Percentiles rank a stretch among this genome's conserved stretches.
These are phyloP conservation scores for Pemphigus obesinymphae DNA, from an alignment of 1,140 invertebrate genomes.

Conservation along the genomic window DNA sequence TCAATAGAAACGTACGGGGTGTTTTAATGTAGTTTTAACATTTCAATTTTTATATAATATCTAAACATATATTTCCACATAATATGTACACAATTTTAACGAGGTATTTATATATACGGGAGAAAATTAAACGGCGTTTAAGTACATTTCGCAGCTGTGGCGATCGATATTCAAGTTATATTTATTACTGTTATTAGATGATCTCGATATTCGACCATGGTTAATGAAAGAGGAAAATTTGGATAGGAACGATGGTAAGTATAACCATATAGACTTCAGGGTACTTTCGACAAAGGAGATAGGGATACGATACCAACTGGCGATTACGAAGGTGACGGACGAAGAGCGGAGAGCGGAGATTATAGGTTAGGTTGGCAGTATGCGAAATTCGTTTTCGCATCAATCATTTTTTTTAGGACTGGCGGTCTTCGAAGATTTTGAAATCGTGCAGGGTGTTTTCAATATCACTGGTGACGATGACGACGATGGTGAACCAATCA, in stretches of 20 bases:
- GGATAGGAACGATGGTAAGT: too few relatives aligned
- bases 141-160: background rate
- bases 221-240: too few relatives aligned
- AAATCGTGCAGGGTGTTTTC: constrained; percentile 11
- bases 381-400: constrained; percentile 12
- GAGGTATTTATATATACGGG: background rate
- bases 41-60: background rate
- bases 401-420: constrained; percentile 17
- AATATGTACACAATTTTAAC: background rate
- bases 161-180: background rate
- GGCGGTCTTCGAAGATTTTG: background rate
- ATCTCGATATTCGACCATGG: too few relatives aligned
- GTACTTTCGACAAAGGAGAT: too few relatives aligned
- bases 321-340: background rate
- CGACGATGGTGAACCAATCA: background rate
- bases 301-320: too few relatives aligned
- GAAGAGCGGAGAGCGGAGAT: too few relatives aligned
- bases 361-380: background rate
- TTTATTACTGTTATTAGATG: too few relatives aligned
- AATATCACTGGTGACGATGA: background rate
- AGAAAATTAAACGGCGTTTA: background rate
- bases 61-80: background rate
- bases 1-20: background rate
- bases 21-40: background rate
- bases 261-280: too few relatives aligned